Evolutionary conservation across 2,113 vertebrate species (phyloP).

Genomic region (Ictidomys tridecemlineatus): DNA sequence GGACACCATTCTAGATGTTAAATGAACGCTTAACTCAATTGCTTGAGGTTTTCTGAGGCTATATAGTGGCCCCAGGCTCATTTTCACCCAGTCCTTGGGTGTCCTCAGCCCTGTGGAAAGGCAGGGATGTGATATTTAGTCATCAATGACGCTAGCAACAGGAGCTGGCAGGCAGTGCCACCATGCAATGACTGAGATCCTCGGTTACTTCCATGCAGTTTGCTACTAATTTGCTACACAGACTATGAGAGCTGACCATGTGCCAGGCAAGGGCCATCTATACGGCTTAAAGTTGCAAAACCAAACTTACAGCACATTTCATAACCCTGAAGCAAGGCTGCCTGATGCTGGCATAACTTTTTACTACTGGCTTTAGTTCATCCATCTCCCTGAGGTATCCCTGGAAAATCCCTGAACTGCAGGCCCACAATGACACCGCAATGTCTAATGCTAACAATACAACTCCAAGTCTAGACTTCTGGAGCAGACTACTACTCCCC

Average conservation of each 20-base stretch:
- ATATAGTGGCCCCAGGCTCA: not conserved
- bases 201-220: not conserved
- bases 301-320: not conserved
- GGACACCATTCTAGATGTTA: not conserved
- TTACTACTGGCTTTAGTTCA: not conserved
- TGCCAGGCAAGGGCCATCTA: not conserved
- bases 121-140: not conserved
- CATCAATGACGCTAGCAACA: not conserved
- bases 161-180: not conserved
- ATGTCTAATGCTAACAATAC: not conserved
- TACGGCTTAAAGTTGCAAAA: not conserved
- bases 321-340: not conserved
- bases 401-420: not conserved
- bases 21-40: not conserved
- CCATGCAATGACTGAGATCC: not conserved
- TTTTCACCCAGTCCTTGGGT: not conserved
- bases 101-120: not conserved
- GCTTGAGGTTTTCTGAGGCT: not conserved
- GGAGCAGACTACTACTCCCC: not conserved
- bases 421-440: not conserved
- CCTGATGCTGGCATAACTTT: too few relatives aligned
- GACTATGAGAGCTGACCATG: not conserved
- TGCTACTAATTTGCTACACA: rapidly evolving
- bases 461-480: not conserved
- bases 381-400: not conserved